Evolutionary conservation across 2,113 vertebrate species (phyloP).

Genomic region (Baryphthengus martii): DNA sequence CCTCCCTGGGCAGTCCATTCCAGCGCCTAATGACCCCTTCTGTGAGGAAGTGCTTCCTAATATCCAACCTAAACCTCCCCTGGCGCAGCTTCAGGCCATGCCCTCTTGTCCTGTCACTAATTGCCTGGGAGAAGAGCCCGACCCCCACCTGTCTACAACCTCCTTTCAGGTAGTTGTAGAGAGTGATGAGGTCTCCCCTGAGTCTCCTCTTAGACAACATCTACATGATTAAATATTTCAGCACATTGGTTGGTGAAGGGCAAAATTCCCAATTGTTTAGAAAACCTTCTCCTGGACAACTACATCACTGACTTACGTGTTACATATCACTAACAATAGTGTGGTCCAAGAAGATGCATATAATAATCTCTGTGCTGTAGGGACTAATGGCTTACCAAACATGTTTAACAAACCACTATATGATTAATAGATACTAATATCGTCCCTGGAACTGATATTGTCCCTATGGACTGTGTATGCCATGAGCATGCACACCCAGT

Average conservation of each 20-base stretch:
- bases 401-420: background rate
- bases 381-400: background rate
- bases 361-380: background rate
- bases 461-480: background rate
- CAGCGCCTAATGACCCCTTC: too few relatives aligned
- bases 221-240: background rate
- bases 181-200: too few relatives aligned
- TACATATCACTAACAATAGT: background rate
- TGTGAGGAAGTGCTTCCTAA: too few relatives aligned
- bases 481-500: background rate
- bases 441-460: background rate
- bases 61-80: too few relatives aligned
- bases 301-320: background rate
- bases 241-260: background rate
- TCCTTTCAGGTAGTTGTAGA: too few relatives aligned
- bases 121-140: too few relatives aligned
- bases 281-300: background rate
- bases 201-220: too few relatives aligned
- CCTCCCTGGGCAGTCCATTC: too few relatives aligned
- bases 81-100: too few relatives aligned
- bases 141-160: too few relatives aligned
- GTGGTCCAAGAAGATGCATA: background rate
- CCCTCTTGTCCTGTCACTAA: too few relatives aligned
- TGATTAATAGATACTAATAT: background rate
- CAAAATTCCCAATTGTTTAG: background rate